Conservation (phyloP, 1,140 invertebrate genomes). For the Tigriopus japonicus region DNA sequence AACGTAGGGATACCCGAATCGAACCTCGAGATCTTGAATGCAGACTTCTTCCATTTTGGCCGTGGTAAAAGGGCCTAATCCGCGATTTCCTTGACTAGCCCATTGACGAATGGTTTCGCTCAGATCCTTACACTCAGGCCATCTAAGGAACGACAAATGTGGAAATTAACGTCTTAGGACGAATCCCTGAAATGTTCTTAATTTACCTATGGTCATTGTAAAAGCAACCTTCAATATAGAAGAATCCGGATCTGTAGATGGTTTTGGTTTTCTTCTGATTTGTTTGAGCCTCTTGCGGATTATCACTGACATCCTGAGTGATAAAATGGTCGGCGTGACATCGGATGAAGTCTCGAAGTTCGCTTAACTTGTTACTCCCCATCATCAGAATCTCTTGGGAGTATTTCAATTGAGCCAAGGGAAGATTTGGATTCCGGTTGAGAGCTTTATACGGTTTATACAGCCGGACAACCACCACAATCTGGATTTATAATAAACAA, state of each 20-base stretch:
- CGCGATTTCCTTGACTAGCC: not conserved
- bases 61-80: not conserved
- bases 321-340: not conserved
- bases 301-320: not conserved
- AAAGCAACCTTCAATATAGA: conserved; percentile 2
- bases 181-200: too few species aligned
- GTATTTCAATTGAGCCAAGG: not conserved
- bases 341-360: not conserved
- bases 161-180: too few species aligned
- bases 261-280: not conserved
- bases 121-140: conserved; percentile 4
- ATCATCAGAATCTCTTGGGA: not conserved
- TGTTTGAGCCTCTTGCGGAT: not conserved
- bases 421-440: not conserved
- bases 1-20: conserved; percentile 8
- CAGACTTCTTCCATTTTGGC: conserved; percentile 1
- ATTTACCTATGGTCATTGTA: conserved; percentile 3
- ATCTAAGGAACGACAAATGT: not conserved
- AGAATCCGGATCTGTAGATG: conserved; percentile 6
- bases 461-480: not conserved
- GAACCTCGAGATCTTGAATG: not conserved
- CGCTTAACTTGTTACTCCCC: not conserved
- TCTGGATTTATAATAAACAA: not conserved
- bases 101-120: conserved; percentile 2
- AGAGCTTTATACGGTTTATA: not conserved